Evolutionary conservation across 1,140 invertebrate genomes (phyloP), one percentile per base, ranked within the genome.

Genomic region (Bicyclus anynana): DNA sequence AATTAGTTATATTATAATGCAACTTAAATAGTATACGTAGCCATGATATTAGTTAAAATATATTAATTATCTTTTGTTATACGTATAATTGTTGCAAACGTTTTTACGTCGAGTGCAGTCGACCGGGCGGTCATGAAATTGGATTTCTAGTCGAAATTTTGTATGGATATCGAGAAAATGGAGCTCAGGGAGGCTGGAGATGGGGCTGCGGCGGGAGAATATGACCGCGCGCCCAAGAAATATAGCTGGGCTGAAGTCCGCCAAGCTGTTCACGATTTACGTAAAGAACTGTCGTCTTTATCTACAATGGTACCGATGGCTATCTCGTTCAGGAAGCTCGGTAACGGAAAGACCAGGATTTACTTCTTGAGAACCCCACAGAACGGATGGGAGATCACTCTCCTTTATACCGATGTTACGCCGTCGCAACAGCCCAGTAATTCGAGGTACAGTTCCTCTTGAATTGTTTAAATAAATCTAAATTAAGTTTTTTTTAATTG

Each of bases 301-400:
- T 95, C 94, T 0, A 92, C 93, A 0, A 93, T 94, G 85, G 92
- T 96, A 14, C 95, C 95, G 9, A 93, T 93, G 58, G 92, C 93
- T 23, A 93, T 97, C 67, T 92, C 93, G 13, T 97, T 98, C 87
- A 90, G 95, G 42, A 92, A 91, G 52, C 86, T 96, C 20, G 91
- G 91, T 20, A 94, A 95, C 87, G 94, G 94, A 46, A 92, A 93
- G 54, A 94, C 91, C 33, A 91, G 96, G 73, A 93, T 98, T 69
- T 98, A 98, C 88, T 98, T 98, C 84, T 90, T 98, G 13, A 94
- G 96, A 61, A 94, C 94, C 10, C 94, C 94, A 0, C 92, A 92
- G 10, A 96, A 95, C 71, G 93, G 94, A 16, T 94, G 95, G 91
- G 96, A 98, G 78, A 96, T 95, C 2, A 97, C 96, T 0, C 81